A percentile compares a stretch with the other conserved stretches of the same genome.
Evolutionary conservation across 1,140 invertebrate genomes (phyloP).

Genomic region (Trachymyrmex septentrionalis): DNA sequence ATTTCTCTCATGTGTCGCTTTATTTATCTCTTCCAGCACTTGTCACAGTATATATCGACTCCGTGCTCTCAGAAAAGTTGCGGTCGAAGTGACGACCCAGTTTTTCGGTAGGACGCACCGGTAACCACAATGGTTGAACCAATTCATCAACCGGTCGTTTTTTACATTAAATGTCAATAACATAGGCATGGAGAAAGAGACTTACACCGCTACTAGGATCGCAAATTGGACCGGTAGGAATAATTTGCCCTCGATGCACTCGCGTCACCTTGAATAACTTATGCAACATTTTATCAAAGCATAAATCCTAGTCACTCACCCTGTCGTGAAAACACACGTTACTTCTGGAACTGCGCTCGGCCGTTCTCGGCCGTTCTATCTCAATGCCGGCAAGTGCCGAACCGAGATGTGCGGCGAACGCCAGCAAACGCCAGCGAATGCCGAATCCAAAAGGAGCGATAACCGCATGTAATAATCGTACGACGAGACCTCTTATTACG

Average conservation of each 20-base stretch:
- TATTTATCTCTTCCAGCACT: constrained; percentile 7
- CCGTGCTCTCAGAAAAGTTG: not conserved
- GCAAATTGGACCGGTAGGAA: not conserved
- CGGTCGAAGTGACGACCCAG: constrained; percentile 10
- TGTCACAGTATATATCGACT: not conserved
- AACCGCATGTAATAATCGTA: not conserved
- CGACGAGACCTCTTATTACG: not conserved
- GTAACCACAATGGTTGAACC: not conserved
- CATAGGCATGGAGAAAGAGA: not conserved
- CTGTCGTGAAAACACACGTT: not conserved
- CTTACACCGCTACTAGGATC: not conserved
- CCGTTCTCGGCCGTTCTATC: constrained; percentile 1
- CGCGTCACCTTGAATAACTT: constrained; percentile 4
- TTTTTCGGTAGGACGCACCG: constrained; percentile 3
- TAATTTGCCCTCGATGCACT: not conserved
- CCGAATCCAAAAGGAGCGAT: not conserved
- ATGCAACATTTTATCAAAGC: constrained; percentile 38
- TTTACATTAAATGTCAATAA: constrained; percentile 9
- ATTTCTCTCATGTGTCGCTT: constrained; percentile 7
- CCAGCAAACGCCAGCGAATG: not conserved
- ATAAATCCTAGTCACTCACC: constrained; percentile 22
- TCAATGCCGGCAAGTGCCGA: not conserved
- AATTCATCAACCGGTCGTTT: not conserved
- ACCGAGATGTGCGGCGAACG: not conserved
- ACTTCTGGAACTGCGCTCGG: not conserved